Percentiles rank a stretch among this genome's conserved stretches.
Conservation (phyloP, 2,888 invertebrate genomes). For the Polymixis lichenea region DNA sequence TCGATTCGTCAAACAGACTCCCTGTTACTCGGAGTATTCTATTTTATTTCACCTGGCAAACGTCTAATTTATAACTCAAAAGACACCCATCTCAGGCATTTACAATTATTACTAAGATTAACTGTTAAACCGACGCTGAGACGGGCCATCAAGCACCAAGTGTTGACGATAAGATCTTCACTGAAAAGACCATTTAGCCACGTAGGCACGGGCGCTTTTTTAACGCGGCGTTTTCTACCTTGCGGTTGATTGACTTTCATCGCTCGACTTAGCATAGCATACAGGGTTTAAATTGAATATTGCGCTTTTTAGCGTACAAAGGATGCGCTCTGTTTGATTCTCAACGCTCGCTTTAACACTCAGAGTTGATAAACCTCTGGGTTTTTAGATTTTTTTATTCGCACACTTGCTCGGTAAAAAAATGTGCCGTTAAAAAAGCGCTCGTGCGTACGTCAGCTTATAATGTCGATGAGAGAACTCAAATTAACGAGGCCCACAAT, state of each 20-base stretch:
- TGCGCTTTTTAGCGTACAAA: background rate
- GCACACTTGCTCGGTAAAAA: background rate
- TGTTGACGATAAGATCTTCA: conserved; percentile 65
- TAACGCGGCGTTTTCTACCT: no score
- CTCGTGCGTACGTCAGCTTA: conserved; percentile 53
- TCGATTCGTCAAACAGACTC: no score
- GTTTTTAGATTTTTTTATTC: background rate
- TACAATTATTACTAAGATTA: conserved; percentile 63
- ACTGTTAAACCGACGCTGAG: conserved; percentile 47
- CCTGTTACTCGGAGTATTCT: no score
- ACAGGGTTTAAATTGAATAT: background rate
- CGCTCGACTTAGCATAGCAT: accelerated
- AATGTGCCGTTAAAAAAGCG: background rate
- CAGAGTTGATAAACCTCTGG: no score
- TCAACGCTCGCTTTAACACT: background rate
- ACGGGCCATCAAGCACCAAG: conserved; percentile 61
- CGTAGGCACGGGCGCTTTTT: background rate
- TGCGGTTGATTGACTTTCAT: background rate
- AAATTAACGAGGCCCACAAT: conserved; percentile 79
- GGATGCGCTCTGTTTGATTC: background rate
- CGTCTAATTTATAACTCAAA: conserved; percentile 29
- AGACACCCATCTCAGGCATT: conserved; percentile 40
- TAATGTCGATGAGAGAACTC: conserved; percentile 79
- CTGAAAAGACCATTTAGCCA: no score
- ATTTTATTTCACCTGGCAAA: conserved; percentile 1